Percentiles rank a stretch among this genome's conserved stretches.
Conservation (phyloP, 2,888 invertebrate species). For the Anthophora plumipes region DNA sequence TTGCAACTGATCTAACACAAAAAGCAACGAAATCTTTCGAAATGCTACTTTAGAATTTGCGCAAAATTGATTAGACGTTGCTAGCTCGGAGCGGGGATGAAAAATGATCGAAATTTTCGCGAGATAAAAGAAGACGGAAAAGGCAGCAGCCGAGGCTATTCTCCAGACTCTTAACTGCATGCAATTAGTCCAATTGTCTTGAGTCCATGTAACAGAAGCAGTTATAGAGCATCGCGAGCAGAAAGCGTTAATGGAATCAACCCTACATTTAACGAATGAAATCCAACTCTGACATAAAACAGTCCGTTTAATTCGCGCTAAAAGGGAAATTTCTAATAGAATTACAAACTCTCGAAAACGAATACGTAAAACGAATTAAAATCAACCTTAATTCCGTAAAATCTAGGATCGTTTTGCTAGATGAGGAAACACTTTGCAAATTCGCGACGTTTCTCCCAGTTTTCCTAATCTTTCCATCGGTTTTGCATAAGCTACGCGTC, state of each 20-base stretch:
- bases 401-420: neutral
- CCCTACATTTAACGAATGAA: conserved; percentile 33
- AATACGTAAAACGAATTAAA: neutral
- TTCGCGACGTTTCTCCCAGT: neutral
- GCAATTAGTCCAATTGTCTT: conserved; percentile 46
- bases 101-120: neutral
- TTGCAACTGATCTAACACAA: too few species aligned
- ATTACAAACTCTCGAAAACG: neutral
- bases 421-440: too few species aligned
- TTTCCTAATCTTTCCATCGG: neutral
- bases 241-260: conserved; percentile 26
- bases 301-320: neutral
- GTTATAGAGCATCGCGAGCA: conserved; percentile 16
- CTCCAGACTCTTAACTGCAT: neutral
- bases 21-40: too few species aligned
- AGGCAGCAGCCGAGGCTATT: neutral
- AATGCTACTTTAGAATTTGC: too few species aligned
- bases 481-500: neutral
- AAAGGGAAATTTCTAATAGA: conserved; percentile 16
- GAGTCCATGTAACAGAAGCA: conserved; percentile 33
- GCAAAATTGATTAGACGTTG: too few species aligned
- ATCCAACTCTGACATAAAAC: conserved; percentile 27
- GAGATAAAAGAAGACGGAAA: conserved; percentile 1
- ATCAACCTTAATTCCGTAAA: neutral
- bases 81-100: neutral